Base-by-base conservation (phyloP, 2,888 invertebrate species). In the Lithophane ornitopus region DNA sequence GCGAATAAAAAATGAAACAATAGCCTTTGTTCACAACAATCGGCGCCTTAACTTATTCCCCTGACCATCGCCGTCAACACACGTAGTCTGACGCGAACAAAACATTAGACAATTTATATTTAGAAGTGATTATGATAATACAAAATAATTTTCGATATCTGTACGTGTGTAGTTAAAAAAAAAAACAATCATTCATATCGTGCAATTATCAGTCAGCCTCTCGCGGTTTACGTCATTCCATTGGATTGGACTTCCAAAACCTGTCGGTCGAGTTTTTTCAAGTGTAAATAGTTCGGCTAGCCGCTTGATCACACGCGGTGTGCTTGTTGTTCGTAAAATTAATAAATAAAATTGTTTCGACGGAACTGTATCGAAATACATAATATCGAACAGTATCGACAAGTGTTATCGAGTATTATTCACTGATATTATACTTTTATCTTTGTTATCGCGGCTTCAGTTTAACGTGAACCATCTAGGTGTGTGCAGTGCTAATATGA, bases 1-100 rank as follows among this genome's bases (percentile, higher is more conserved):
- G 94, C 91, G 94, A 94, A 94, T 92, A 91, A 94, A 94, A 87
- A 94, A 94, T 91, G 89, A 93, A 94, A 95, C 95, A 96, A 95
- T 95, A 88, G 95, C 92, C 94, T 95, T 95, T 96, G 95, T 95
- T 95, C 90, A 90, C 89, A 92, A 91, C 91, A 94, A 93, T 93
- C 88, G 90, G 83, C 88, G 88, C 88, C 90, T 92, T 90, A 92
- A 93, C 91, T 93, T 95, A 93, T 94, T 93, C 90, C 87, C 90
- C 89, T 92, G 92, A 91, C 92, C 92, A 91, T 85, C 91, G 91
- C 83, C 88, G 91, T 82, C 87, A 88, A 87, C 91, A 90, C 90
- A 92, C 91, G 93, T 93, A 82, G 76, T 77, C 74, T 75, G 89
- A 70, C 76, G 70, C 58, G 75, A 80, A 80, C 72, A 61, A 67